Conservation (phyloP, 1,140 invertebrate genomes). For the Drosophila ercepeae region DNA sequence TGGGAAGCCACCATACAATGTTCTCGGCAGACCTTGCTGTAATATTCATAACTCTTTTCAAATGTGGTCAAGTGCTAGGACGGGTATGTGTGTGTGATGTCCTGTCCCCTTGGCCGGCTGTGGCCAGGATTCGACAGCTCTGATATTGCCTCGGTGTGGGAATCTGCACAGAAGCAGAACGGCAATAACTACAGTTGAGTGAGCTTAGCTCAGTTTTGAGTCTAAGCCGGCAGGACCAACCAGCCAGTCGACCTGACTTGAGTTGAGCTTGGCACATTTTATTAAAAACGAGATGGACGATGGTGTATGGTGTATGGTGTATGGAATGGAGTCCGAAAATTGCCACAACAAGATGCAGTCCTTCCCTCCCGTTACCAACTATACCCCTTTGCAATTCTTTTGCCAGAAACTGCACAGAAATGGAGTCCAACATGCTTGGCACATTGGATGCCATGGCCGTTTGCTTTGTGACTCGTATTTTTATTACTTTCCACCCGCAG, state of each 20-base stretch:
- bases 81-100: constrained; percentile 5
- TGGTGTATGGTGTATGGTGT: too few relatives aligned
- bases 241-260: constrained; percentile 29
- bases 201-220: constrained; percentile 32
- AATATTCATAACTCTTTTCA: constrained; percentile 82
- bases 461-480: constrained; percentile 61
- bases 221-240: constrained; percentile 28
- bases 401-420: constrained; percentile 27
- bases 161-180: constrained; percentile 10
- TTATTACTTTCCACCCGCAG: constrained; percentile 43
- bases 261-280: constrained; percentile 59
- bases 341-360: constrained; percentile 50
- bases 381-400: constrained; percentile 1
- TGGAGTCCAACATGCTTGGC: constrained; percentile 56
- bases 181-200: constrained; percentile 52
- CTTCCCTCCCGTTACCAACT: background rate
- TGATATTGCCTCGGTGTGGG: constrained; percentile 39
- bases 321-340: constrained; percentile 53
- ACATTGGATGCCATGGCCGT: constrained; percentile 26
- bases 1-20: constrained; percentile 1
- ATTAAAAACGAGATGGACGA: constrained; percentile 78
- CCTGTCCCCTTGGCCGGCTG: constrained; percentile 9
- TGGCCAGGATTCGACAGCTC: constrained; percentile 55
- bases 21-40: constrained; percentile 48
- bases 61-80: constrained; percentile 73